These are phyloP conservation scores for Clarias pachynema DNA, from an alignment of 2,797 vertebrate species.

Conservation along the genomic window DNA sequence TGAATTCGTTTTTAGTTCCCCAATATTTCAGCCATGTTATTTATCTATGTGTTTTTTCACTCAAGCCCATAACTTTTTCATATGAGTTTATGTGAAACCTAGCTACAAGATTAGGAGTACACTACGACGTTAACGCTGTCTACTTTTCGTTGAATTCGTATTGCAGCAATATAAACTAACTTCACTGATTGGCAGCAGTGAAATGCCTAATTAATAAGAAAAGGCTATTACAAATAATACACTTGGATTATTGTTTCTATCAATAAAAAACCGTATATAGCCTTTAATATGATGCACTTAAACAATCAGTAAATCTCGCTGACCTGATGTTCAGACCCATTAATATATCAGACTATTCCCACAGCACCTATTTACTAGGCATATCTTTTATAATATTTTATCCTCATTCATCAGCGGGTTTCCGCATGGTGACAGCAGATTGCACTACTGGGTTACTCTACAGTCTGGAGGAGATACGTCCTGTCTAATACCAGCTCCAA, in stretches of 20 bases:
- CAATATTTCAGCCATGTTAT: background rate
- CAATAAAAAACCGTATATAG: constrained; percentile 63
- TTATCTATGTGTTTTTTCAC: background rate
- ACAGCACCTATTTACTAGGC: constrained; percentile 33
- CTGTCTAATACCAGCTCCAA: constrained; percentile 18
- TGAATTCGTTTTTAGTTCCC: background rate
- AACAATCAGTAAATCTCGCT: constrained; percentile 61
- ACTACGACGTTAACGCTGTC: background rate
- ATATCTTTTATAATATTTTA: constrained; percentile 19
- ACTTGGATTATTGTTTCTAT: constrained; percentile 74
- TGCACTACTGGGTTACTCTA: background rate
- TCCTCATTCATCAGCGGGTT: constrained; percentile 17
- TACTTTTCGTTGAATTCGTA: background rate
- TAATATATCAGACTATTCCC: constrained; percentile 34
- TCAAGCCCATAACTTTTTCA: background rate
- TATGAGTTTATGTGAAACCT: background rate
- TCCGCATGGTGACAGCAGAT: background rate
- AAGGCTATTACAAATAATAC: constrained; percentile 77
- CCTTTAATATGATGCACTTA: constrained; percentile 61
- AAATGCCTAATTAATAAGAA: constrained; percentile 80
- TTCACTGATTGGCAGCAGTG: constrained; percentile 63
- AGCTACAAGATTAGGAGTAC: too few species aligned
- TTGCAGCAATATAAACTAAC: background rate
- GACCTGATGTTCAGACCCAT: constrained; percentile 49
- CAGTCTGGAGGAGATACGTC: background rate